These are phyloP conservation scores for Calypte anna DNA, from an alignment of 2,113 vertebrate genomes.

Conservation along the genomic window DNA sequence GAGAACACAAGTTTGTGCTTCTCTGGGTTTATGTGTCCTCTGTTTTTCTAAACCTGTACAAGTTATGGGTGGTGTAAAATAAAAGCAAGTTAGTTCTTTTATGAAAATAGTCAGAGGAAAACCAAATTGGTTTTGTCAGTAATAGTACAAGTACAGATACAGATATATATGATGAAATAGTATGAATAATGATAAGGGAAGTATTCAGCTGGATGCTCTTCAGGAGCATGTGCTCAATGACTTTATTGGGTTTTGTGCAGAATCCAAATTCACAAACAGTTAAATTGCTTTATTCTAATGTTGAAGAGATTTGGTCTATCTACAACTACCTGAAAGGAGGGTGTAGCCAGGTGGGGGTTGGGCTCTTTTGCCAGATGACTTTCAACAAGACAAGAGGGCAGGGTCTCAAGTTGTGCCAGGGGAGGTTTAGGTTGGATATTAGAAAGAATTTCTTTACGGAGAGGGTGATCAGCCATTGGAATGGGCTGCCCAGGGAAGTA, in stretches of 20 bases:
- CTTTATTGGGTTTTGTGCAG: background rate
- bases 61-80: background rate
- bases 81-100: background rate
- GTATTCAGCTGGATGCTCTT: background rate
- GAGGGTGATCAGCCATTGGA: too few relatives aligned
- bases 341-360: too few relatives aligned
- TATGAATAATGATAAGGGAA: background rate
- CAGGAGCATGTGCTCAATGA: background rate
- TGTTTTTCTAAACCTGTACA: background rate
- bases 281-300: background rate
- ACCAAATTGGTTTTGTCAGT: background rate
- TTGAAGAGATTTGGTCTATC: background rate
- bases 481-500: too few relatives aligned
- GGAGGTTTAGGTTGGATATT: too few relatives aligned
- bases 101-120: background rate
- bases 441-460: too few relatives aligned
- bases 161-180: background rate
- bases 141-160: background rate
- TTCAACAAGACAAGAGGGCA: too few relatives aligned
- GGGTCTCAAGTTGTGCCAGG: too few relatives aligned
- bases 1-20: background rate
- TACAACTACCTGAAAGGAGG: too few relatives aligned
- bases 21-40: background rate
- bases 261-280: background rate
- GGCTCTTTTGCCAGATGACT: too few relatives aligned